Percentiles rank a stretch among this genome's conserved stretches.
Evolutionary conservation across 2,888 invertebrate species (phyloP).

Genomic region (Zygaena filipendulae): DNA sequence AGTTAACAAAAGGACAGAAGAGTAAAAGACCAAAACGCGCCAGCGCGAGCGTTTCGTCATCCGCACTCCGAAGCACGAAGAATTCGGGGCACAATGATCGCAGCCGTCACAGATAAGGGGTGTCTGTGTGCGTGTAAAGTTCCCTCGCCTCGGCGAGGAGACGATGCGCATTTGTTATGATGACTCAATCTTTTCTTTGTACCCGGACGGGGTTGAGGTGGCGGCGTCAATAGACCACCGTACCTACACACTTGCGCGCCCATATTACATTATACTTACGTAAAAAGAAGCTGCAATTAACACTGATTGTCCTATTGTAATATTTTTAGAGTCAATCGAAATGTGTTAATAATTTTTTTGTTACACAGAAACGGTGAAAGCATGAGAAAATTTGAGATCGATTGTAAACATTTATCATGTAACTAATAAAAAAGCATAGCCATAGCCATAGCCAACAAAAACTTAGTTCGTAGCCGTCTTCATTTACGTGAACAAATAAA

Average conservation of each 20-base stretch:
- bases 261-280: constrained; percentile 34
- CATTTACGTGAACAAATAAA: too few species aligned
- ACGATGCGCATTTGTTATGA: constrained; percentile 62
- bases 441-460: too few species aligned
- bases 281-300: constrained; percentile 62
- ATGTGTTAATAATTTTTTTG: constrained; percentile 62
- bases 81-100: constrained; percentile 56
- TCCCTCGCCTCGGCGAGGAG: constrained; percentile 41
- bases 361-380: constrained; percentile 46
- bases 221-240: constrained; percentile 30
- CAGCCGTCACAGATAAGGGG: constrained; percentile 59
- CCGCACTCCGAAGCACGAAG: constrained; percentile 44
- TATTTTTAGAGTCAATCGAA: constrained; percentile 45
- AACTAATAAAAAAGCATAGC: too few species aligned
- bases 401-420: constrained; percentile 43
- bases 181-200: constrained; percentile 66
- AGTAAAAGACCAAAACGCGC: constrained; percentile 52
- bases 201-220: constrained; percentile 32
- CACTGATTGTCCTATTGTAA: constrained; percentile 43
- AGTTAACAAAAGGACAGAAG: constrained; percentile 53
- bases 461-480: too few species aligned
- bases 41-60: constrained; percentile 43
- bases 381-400: constrained; percentile 40
- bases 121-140: constrained; percentile 52
- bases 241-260: too few species aligned